Evolutionary conservation across 2,113 vertebrate species (phyloP).

Genomic region (Tetrao urogallus): DNA sequence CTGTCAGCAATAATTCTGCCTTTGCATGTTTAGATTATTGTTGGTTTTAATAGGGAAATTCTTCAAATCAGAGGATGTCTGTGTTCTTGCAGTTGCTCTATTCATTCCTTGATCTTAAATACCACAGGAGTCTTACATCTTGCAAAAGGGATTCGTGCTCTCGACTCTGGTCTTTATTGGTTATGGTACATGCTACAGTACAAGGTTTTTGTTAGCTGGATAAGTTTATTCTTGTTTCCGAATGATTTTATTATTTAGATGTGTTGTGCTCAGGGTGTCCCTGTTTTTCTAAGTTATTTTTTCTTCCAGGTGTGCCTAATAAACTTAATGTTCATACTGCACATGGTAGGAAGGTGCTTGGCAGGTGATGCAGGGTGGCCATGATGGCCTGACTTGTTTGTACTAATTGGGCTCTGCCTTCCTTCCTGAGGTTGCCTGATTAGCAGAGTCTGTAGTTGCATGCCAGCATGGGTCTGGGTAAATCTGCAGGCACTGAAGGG

Average conservation of each 20-base stretch:
- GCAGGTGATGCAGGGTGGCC: background rate
- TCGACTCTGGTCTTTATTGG: background rate
- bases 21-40: background rate
- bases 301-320: constrained; percentile 27
- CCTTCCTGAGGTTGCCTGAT: background rate
- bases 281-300: background rate
- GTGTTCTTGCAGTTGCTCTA: background rate
- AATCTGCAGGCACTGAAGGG: background rate
- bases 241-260: background rate
- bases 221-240: background rate
- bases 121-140: background rate
- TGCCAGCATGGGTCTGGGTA: background rate
- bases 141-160: background rate
- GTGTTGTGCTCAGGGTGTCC: constrained; percentile 4
- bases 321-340: background rate
- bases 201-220: background rate
- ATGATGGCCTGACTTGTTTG: background rate
- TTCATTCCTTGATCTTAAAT: background rate
- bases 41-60: background rate
- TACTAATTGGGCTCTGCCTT: background rate
- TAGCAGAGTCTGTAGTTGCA: background rate
- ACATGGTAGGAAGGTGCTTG: background rate
- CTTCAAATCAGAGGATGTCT: background rate
- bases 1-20: background rate
- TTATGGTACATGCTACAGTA: background rate